Base-by-base conservation (phyloP, 2,888 invertebrate species). In the Chloroclysta siterata region DNA sequence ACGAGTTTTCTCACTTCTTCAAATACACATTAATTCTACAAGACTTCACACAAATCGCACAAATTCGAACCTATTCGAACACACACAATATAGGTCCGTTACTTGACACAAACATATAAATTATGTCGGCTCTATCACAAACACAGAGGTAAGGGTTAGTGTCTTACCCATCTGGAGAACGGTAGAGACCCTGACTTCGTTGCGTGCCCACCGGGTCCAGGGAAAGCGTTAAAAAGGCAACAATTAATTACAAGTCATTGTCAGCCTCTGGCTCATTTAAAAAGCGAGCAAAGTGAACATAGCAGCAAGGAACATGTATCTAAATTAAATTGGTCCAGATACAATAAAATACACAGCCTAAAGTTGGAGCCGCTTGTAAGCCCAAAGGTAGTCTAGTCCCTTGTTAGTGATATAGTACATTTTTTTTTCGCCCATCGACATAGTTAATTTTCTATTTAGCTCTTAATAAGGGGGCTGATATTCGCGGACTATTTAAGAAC, bases 111-210 rank as follows among this genome's bases (percentile, higher is more conserved):
- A 39, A 39, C 36, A 33, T 39, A 39, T 11, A 39, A 11, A 11
- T 11, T 39, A 2, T 39, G 10, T 39, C 36, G 22, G 33, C 5
- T 33, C 8, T 39, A 3, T 44, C 44, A 44, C 47, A 47, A 22
- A 56, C 53, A 60, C 51, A 60, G 53, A 66, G 60, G 14, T 15
- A 15, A 42, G 39, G 51, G 47, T 53, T 52, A 48, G 17, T 54
- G 59, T 79, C 94, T 94, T 95, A 95, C 95, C 95, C 95, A 95
- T 89, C 94, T 94, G 81, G 95, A 95, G 90, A 95, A 95, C 83
- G 95, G 95, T 93, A 95, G 94, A 87, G 95, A 95, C 94, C 95
- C 95, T 94, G 95, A 94, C 95, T 95, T 93, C 90, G 92, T 82
- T 77, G 85, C 81, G 84, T 85, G 92, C 90, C 84, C 79, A 79